Conservation (phyloP, 2,888 invertebrate species). For the Pristionchus arcanus region DNA sequence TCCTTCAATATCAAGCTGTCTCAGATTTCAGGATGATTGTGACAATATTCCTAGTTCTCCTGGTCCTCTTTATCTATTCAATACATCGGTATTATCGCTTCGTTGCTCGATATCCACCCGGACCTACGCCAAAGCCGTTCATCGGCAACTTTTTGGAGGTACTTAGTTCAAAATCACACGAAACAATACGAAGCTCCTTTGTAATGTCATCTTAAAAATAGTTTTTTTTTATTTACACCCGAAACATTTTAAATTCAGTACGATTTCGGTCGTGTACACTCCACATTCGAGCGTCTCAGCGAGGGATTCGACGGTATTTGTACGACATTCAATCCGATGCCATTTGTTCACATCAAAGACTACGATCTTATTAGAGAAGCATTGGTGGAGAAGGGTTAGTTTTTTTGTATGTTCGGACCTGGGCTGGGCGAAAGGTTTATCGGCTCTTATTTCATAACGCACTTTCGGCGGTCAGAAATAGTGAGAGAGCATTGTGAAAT, state of each 20-base stretch:
- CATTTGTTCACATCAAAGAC: neutral
- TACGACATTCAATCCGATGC: neutral
- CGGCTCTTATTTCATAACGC: neutral
- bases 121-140: neutral
- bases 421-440: neutral
- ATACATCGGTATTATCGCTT: neutral
- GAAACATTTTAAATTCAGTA: no score
- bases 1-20: neutral
- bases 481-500: no score
- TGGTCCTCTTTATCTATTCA: neutral
- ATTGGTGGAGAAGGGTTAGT: neutral
- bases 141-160: constrained; percentile 12
- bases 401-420: neutral
- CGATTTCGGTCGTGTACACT: neutral
- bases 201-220: neutral
- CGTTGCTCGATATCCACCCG: neutral
- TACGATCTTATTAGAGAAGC: constrained; percentile 12
- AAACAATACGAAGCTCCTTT: neutral
- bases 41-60: neutral
- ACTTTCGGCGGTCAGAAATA: neutral
- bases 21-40: neutral
- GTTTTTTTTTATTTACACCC: no score
- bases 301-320: constrained; percentile 26
- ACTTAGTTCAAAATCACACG: neutral
- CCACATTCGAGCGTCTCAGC: neutral